phyloP scores from a whole-genome alignment of 2,113 vertebrate species.

The Stomatorhinus ivindoensis region DNA sequence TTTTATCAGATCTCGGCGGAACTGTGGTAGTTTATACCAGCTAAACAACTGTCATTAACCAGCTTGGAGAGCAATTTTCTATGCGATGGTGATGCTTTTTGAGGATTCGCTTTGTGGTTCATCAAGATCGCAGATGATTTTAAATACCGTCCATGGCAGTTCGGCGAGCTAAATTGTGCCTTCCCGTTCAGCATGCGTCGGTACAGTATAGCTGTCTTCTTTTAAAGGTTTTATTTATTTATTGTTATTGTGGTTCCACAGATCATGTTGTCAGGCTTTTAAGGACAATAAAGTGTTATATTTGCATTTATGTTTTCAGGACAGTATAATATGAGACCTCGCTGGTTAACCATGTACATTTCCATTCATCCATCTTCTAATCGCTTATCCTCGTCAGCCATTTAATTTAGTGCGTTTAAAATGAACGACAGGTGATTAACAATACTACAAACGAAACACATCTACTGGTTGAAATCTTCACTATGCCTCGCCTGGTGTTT shows the following conservation, averaged over 20 bases:
- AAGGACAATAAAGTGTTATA: background rate
- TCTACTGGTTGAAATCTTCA: background rate
- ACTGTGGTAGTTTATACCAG: background rate
- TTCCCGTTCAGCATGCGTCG: background rate
- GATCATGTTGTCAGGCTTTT: background rate
- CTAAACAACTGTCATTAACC: background rate
- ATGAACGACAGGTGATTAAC: background rate
- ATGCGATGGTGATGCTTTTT: background rate
- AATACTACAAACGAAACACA: background rate
- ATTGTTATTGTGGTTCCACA: background rate
- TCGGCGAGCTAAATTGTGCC: background rate
- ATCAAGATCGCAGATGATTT: background rate
- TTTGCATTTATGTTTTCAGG: background rate
- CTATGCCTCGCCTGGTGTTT: background rate
- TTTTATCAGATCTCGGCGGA: background rate
- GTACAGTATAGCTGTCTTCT: slow-evolving; percentile 2
- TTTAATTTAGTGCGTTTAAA: background rate
- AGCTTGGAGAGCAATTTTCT: background rate
- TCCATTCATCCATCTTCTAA: background rate
- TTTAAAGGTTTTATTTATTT: background rate
- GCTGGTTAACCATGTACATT: background rate
- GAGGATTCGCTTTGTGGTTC: background rate
- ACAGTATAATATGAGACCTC: background rate
- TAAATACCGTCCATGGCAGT: background rate
- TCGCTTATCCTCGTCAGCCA: background rate